These are phyloP conservation scores for Drosophila jambulina DNA, from an alignment of 1,140 invertebrate genomes.

Conservation along the genomic window DNA sequence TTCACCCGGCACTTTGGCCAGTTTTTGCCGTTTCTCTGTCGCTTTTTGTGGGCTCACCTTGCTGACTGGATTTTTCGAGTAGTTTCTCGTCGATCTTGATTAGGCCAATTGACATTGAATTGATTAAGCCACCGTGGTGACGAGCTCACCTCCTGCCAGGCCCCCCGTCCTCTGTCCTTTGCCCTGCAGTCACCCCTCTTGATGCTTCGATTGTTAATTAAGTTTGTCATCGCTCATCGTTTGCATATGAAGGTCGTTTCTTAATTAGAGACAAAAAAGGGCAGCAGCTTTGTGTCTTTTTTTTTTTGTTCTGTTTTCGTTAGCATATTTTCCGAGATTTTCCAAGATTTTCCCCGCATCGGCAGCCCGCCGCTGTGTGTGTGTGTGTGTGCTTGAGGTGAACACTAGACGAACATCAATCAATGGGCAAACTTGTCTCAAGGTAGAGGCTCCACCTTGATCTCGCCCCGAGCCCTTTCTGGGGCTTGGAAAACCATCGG, in stretches of 20 bases:
- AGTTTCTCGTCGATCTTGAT: slow-evolving; percentile 39
- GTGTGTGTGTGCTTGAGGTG: slow-evolving; percentile 36
- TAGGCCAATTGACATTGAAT: slow-evolving; percentile 64
- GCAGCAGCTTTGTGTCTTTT: background rate
- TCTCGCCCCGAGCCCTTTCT: slow-evolving; percentile 21
- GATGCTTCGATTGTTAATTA: slow-evolving; percentile 27
- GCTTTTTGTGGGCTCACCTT: background rate
- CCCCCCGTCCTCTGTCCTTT: too few species aligned
- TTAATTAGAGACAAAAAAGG: slow-evolving; percentile 20
- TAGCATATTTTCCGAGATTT: slow-evolving; percentile 32
- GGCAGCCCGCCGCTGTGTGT: background rate
- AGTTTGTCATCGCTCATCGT: slow-evolving; percentile 22
- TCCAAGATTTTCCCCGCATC: slow-evolving; percentile 21
- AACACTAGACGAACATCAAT: slow-evolving; percentile 52
- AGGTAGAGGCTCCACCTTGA: slow-evolving; percentile 42
- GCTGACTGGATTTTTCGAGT: slow-evolving; percentile 13
- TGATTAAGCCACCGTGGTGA: slow-evolving; percentile 45
- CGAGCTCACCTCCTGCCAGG: slow-evolving; percentile 2
- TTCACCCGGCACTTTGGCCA: background rate
- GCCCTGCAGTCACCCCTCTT: slow-evolving; percentile 1
- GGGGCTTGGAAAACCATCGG: background rate
- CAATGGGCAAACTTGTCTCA: slow-evolving; percentile 42
- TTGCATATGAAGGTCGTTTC: slow-evolving; percentile 34
- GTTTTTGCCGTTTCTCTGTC: background rate
- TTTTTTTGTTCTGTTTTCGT: slow-evolving; percentile 3